phyloP scores from a whole-genome alignment of 2,888 invertebrate genomes.

The Steinernema carpocapsae region DNA sequence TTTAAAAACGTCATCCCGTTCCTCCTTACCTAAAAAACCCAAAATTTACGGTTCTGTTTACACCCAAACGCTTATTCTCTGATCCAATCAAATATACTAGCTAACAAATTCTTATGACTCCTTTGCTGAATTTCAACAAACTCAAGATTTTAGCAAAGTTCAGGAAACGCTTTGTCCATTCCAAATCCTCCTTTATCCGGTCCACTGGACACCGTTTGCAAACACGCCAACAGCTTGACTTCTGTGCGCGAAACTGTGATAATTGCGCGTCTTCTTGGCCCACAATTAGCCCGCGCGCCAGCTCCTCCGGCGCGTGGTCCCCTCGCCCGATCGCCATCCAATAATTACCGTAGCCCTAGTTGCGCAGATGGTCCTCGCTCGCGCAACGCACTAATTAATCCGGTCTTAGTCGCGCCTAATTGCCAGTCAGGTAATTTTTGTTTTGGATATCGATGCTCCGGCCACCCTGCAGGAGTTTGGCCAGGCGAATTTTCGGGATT shows the following conservation, averaged over 20 bases:
- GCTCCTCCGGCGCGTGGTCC: not conserved
- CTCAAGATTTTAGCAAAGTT: too few species aligned
- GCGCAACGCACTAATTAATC: constrained; percentile 35
- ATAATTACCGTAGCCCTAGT: constrained; percentile 25
- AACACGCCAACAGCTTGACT: constrained; percentile 32
- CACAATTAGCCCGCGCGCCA: constrained; percentile 17
- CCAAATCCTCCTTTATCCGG: too few species aligned
- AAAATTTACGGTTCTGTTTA: too few species aligned
- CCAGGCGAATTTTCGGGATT: not conserved
- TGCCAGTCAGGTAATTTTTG: constrained; percentile 33
- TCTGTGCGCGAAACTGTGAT: constrained; percentile 35
- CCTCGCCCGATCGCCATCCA: constrained; percentile 22
- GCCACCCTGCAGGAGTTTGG: constrained; percentile 3
- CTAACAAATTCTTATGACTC: too few species aligned
- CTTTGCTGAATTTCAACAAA: too few species aligned
- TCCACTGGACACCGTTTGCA: not conserved
- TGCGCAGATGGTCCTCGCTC: constrained; percentile 24
- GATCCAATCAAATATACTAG: too few species aligned
- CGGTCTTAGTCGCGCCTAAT: constrained; percentile 28
- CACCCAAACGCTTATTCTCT: too few species aligned
- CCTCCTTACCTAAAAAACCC: too few species aligned
- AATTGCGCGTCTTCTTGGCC: constrained; percentile 8
- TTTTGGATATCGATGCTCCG: constrained; percentile 33
- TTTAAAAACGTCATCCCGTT: too few species aligned
- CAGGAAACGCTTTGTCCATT: too few species aligned